Evolutionary conservation across 2,888 invertebrate species (phyloP), one percentile per base, ranked within the genome.

Genomic region (Tetranychus piercei): DNA sequence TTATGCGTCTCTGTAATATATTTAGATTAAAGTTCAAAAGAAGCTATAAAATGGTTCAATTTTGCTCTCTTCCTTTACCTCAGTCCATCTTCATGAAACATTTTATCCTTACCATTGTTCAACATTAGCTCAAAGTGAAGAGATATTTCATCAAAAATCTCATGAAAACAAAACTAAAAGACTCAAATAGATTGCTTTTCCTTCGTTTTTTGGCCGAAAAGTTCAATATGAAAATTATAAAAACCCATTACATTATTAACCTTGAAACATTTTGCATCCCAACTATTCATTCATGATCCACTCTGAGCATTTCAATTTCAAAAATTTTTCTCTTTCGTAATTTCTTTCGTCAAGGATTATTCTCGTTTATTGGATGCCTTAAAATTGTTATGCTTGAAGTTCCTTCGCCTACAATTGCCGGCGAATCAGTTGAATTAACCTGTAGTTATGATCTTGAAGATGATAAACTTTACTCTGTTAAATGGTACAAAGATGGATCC

Each of bases 401-500:
- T 11, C 79, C 79, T 7, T 75, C 76, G 18, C 78, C 79, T 9
- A 76, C 77, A 43, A 76, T 76, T 22, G 74, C 75, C 11, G 79
- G 79, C 7, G 78, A 79, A 73, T 78, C 78, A 4, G 77, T 77
- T 15, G 79, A 79, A 75, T 73, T 79, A 44, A 78, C 77, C n/a
- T 79, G 79, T 70, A 78, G 76, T 66, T 79, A 78, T 74, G 79
- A 79, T 70, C 55, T 79, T 69, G 78, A 78, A n/a, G 75, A 77
- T 73, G 77, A 78, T 75, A 72, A 73, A 3, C 73, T 79, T 8
- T 78, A 79, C 74, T 78, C 79, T 23, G 77, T 79, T 43, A 79
- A 79, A 23, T 74, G 74, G 73, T 76, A 76, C 65, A 76, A 76
- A 75, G 72, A 76, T 74, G 75, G 75, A 11, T 74, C 89, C 82